Evolutionary conservation across 2,888 invertebrate species (phyloP), one percentile per base, ranked within the genome.

Genomic region (Candidula unifasciata): DNA sequence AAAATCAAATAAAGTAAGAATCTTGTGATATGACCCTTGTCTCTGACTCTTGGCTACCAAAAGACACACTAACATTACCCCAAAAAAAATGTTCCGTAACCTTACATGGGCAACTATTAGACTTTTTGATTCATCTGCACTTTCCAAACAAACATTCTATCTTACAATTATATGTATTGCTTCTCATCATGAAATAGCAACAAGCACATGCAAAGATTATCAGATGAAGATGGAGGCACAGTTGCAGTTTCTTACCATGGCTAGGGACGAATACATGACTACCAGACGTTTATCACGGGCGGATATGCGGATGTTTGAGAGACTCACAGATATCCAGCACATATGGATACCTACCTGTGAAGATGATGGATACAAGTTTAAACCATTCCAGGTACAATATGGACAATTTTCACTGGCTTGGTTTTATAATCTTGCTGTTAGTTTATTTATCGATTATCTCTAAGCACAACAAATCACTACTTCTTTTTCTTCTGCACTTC

Each of bases 321-420:
- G 71, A 30, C 30, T 80, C 24, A 37, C 24, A 54, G 37, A 54
- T 52, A 30, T 57, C 1, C 27, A 54, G 3, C 8, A 30, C 27
- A 64, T 77, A 2, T 83, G 82, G 82, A 30, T 83, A 16, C 77
- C 77, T 0, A 35, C 1, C 24, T 83, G 82, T 52, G 33, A 35
- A 13, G 54, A 30, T 33, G 18, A 27, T 57, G 35, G 66, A 10
- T 21, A 57, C 18, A 16, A 68, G 30, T 83, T 44, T 68, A 68
- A 66, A 18, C 82, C 77, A 68, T 1, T 52, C 0, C 82, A 83
- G 77, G 82, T 83, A 54, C 21, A 60, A 3, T 73, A 8, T 52
- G 6, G 0, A 44, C 1, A 44, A 16, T 44, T n/a, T n/a, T 60
- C 8, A 16, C 60, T 60, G 60, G 60, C 3, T n/a, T 27, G 27